Base-by-base conservation (phyloP, 2,113 vertebrate species). In the Dascyllus trimaculatus region DNA sequence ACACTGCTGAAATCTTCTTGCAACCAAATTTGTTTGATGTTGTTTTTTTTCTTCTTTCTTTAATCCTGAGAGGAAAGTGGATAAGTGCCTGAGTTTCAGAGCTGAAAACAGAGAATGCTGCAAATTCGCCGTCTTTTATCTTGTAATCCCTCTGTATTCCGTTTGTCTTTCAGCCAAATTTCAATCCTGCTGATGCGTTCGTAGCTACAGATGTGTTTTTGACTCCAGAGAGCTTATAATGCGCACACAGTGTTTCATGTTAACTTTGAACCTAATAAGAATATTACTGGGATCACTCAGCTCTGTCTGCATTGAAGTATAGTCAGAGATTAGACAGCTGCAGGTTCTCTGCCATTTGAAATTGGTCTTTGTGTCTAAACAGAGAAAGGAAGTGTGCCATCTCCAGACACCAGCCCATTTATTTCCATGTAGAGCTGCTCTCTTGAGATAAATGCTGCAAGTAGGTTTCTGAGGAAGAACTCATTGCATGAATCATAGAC, bases 401-500 rank as follows among this genome's bases (percentile, higher is more conserved):
- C 75, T 84, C 79, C 78, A 80, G 70, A 85, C 70, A 64, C 77
- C 75, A 64, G 67, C 51, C 56, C 59, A 24, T 87, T 88, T 70
- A 82, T 82, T 75, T 75, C 68, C 63, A 45, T 57, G 56, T 62
- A 72, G 66, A 66, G 77, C 81, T 85, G 82, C 76, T 87, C 81
- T 80, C 81, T 81, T 65, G 71, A 86, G 89, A 90, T 88, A 86
- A 76, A 82, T 65, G 26, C 71, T 78, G 58, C 45, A 58, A 69
- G 80, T 81, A n/a, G n/a, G 29, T 81, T 83, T 84, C 49, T 53
- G 46, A 80, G 29, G 75, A 77, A 48, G 43, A 80, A 65, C 57
- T 83, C 65, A 2, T 65, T 71, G 40, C 61, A 66, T 68, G 57
- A 83, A 82, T 71, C 66, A 81, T 56, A 80, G 75, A 21, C 22